phyloP scores from a whole-genome alignment of 2,797 vertebrate genomes.

The Neosilurus mollespiculum region DNA sequence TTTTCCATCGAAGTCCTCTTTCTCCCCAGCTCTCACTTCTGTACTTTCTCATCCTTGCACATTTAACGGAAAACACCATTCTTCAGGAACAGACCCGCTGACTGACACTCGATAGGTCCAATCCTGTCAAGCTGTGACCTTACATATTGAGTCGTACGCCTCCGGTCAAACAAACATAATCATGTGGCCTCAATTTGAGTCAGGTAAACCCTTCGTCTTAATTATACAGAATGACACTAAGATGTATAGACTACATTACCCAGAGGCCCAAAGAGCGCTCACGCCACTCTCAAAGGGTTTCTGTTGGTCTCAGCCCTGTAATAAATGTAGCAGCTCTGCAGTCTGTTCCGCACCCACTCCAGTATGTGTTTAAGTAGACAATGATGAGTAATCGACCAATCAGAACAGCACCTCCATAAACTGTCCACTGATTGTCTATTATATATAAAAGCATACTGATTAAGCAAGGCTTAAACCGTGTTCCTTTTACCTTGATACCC shows the following conservation, averaged over 20 bases:
- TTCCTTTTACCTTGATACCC: conserved; percentile 65
- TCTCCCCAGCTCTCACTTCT: conserved; percentile 42
- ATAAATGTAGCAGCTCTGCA: conserved; percentile 68
- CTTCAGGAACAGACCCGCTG: background rate
- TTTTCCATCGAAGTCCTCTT: conserved; percentile 39
- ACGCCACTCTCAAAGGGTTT: conserved; percentile 55
- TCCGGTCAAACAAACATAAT: conserved; percentile 29
- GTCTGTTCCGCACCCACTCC: conserved; percentile 68
- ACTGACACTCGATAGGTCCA: background rate
- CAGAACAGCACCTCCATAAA: conserved; percentile 64
- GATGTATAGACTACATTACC: conserved; percentile 42
- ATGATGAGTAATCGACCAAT: conserved; percentile 77
- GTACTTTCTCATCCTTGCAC: background rate
- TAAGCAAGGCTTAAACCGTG: conserved; percentile 70
- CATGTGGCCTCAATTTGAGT: conserved; percentile 2
- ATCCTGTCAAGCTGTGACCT: background rate
- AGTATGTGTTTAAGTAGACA: conserved; percentile 74
- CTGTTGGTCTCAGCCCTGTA: conserved; percentile 63
- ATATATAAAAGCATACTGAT: conserved; percentile 71
- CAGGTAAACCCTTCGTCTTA: conserved; percentile 45
- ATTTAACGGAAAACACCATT: background rate
- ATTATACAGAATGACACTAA: conserved; percentile 29
- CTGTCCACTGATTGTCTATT: conserved; percentile 72
- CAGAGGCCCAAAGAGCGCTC: conserved; percentile 30
- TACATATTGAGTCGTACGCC: background rate